These are phyloP conservation scores for Siniperca scherzeri DNA, from an alignment of 2,797 vertebrate species.

Conservation along the genomic window DNA sequence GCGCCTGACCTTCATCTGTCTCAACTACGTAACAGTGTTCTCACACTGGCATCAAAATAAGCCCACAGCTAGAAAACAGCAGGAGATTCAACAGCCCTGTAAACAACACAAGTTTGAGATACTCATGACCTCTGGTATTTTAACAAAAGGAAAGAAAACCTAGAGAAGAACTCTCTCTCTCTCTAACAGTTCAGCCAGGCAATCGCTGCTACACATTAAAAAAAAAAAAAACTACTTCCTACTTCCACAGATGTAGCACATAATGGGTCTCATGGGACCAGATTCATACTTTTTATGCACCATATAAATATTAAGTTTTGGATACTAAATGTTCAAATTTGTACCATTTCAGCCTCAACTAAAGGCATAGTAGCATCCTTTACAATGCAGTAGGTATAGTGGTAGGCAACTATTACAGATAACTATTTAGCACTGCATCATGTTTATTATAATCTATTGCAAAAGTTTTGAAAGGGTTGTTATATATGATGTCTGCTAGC, in stretches of 20 bases:
- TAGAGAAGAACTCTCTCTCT: not conserved
- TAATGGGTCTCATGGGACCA: not conserved
- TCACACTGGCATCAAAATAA: conserved; percentile 53
- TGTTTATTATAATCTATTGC: not conserved
- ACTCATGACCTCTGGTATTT: conserved; percentile 47
- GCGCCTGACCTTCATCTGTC: conserved; percentile 56
- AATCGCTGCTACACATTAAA: conserved; percentile 7
- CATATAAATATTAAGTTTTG: not conserved
- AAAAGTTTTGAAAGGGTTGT: not conserved
- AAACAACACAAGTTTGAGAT: conserved; percentile 46
- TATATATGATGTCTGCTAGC: not conserved
- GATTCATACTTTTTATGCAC: not conserved
- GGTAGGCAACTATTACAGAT: not conserved
- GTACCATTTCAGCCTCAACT: not conserved
- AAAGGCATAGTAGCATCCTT: not conserved
- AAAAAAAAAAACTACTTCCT: conserved; percentile 16
- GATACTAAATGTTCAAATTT: not conserved
- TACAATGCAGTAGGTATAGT: not conserved
- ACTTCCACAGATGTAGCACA: conserved; percentile 1
- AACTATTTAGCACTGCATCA: not conserved
- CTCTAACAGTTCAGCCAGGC: not conserved
- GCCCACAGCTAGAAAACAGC: conserved; percentile 56
- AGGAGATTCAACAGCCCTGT: conserved; percentile 37
- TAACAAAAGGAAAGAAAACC: conserved; percentile 21
- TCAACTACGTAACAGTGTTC: conserved; percentile 29